Percentiles rank a stretch among this genome's conserved stretches.
These are phyloP conservation scores for Acleris emargana DNA, from an alignment of 2,888 invertebrate genomes.

Conservation along the genomic window DNA sequence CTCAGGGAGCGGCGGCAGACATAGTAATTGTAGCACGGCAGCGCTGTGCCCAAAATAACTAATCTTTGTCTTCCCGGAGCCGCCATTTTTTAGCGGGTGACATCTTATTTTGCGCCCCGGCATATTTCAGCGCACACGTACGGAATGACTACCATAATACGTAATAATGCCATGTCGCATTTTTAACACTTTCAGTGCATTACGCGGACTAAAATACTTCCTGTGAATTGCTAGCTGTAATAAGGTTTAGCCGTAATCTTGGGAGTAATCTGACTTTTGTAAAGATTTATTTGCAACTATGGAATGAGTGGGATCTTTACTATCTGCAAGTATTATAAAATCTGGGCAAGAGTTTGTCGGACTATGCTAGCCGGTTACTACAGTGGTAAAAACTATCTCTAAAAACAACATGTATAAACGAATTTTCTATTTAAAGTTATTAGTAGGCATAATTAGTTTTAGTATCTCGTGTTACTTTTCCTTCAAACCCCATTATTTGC, in stretches of 20 bases:
- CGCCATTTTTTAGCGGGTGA: constrained; percentile 65
- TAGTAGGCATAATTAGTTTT: no score
- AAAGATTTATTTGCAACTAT: background rate
- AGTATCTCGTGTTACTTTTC: no score
- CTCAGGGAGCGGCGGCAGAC: constrained; percentile 40
- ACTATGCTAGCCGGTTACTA: no score
- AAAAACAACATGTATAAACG: no score
- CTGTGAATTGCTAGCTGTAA: constrained; percentile 11
- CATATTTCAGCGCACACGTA: constrained; percentile 56
- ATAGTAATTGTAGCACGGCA: constrained; percentile 57
- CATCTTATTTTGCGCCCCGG: constrained; percentile 64
- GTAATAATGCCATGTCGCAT: constrained; percentile 45
- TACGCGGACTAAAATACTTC: constrained; percentile 11
- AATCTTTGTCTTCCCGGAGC: constrained; percentile 57
- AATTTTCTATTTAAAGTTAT: no score
- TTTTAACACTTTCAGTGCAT: constrained; percentile 42
- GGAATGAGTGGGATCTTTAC: background rate
- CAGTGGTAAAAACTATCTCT: no score
- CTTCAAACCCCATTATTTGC: no score
- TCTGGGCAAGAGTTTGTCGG: no score
- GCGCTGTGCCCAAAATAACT: constrained; percentile 60
- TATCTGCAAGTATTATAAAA: no score
- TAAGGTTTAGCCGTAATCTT: background rate
- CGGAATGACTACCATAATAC: constrained; percentile 47
- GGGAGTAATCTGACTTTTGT: background rate